These are phyloP conservation scores for Rhincodon typus DNA, from an alignment of 2,797 vertebrate species.

Conservation along the genomic window DNA sequence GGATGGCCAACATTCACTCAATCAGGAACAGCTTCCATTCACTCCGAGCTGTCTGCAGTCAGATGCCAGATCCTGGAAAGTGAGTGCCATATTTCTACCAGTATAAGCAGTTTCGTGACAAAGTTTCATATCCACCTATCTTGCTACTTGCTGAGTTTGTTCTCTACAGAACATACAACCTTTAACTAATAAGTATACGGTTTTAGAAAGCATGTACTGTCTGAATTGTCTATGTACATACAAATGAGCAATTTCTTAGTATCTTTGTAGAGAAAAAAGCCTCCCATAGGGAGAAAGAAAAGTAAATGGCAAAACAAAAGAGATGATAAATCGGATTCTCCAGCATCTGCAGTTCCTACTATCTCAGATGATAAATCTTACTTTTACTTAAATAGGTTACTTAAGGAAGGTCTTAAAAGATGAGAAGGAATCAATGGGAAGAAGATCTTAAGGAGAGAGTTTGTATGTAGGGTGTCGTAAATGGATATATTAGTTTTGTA, in stretches of 20 bases:
- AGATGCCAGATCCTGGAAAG: constrained; percentile 98
- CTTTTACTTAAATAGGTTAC: too few relatives aligned
- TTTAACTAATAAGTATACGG: not conserved
- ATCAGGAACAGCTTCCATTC: constrained; percentile 98
- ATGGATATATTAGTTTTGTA: not conserved
- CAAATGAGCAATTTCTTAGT: not conserved
- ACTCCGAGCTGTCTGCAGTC: constrained; percentile 86
- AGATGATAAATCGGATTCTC: not conserved
- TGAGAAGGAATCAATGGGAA: too few relatives aligned
- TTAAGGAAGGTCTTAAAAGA: not conserved
- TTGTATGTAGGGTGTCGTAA: not conserved
- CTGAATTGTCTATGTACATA: not conserved
- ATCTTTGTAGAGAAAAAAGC: not conserved
- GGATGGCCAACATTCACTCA: constrained; percentile 98
- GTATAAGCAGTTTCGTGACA: not conserved
- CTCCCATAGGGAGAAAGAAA: not conserved
- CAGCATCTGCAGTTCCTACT: too few relatives aligned
- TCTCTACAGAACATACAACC: not conserved
- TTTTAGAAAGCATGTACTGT: not conserved
- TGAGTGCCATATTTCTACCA: constrained; percentile 57
- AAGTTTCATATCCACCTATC: not conserved
- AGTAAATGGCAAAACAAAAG: not conserved
- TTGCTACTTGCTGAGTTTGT: not conserved
- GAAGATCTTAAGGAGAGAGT: not conserved
- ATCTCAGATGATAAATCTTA: not conserved